phyloP scores from a whole-genome alignment of 2,113 vertebrate species.

The Microcebus lehilahytsara region DNA sequence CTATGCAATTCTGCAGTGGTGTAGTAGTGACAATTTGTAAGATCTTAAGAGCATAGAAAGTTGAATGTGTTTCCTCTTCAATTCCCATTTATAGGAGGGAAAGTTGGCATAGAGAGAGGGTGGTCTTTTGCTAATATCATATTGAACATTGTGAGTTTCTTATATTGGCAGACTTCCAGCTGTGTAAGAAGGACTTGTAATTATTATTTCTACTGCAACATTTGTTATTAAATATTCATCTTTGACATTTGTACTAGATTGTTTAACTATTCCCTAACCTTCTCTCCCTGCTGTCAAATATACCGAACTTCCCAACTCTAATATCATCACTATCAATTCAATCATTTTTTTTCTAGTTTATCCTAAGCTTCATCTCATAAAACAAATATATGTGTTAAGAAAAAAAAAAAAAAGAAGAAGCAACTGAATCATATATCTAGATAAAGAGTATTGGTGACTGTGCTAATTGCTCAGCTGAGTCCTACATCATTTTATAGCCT shows the following conservation, averaged over 20 bases:
- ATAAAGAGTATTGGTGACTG: conserved; percentile 50
- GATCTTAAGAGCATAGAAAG: neutral
- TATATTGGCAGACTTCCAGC: neutral
- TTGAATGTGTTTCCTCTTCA: neutral
- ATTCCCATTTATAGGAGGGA: neutral
- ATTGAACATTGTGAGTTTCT: neutral
- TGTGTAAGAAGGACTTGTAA: neutral
- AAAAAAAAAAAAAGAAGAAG: neutral
- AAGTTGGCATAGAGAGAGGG: neutral
- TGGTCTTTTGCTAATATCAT: neutral
- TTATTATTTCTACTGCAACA: neutral
- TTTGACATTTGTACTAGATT: neutral
- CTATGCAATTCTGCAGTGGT: neutral
- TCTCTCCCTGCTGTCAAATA: neutral
- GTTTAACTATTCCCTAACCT: neutral
- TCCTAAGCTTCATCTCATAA: neutral
- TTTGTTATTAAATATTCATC: neutral
- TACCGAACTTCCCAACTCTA: neutral
- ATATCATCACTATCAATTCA: neutral
- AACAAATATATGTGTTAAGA: neutral
- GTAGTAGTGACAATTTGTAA: neutral
- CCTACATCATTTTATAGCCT: conserved; percentile 47
- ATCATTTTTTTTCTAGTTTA: neutral
- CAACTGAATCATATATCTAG: conserved; percentile 18
- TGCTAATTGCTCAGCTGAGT: conserved; percentile 32